Conservation (phyloP, 2,113 vertebrate genomes). For the Sprattus sprattus region DNA sequence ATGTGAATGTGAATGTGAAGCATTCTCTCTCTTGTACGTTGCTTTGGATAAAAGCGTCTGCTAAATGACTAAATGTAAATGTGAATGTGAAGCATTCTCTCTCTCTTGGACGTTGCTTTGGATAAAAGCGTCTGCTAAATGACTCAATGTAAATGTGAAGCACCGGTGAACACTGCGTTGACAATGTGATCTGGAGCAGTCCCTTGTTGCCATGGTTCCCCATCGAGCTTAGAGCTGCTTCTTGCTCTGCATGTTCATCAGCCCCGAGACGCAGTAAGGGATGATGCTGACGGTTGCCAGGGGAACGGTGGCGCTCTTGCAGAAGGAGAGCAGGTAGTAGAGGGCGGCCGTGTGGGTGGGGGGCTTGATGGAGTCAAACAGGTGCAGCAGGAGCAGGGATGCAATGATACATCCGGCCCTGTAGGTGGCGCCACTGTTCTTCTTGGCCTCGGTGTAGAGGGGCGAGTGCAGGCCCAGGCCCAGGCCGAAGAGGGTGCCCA, state of each 20-base stretch:
- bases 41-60: too few relatives aligned
- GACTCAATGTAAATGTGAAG: not conserved
- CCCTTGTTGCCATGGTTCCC: not conserved
- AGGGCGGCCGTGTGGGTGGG: slow-evolving; percentile 81
- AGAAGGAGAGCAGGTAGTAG: slow-evolving; percentile 93
- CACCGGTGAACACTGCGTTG: slow-evolving; percentile 24
- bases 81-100: too few relatives aligned
- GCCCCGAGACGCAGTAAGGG: slow-evolving; percentile 80
- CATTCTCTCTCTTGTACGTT: too few relatives aligned
- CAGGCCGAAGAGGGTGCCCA: slow-evolving; percentile 90
- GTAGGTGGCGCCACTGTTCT: slow-evolving; percentile 58
- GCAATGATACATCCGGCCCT: slow-evolving; percentile 69
- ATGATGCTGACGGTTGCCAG: slow-evolving; percentile 81
- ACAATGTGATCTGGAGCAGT: not conserved
- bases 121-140: too few relatives aligned
- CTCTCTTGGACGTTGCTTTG: too few relatives aligned
- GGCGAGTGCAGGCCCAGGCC: slow-evolving; percentile 89
- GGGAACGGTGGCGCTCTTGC: slow-evolving; percentile 88
- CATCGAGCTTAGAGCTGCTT: slow-evolving; percentile 71
- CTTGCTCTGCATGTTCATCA: slow-evolving; percentile 68
- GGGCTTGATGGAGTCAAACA: slow-evolving; percentile 88
- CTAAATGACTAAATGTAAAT: too few relatives aligned
- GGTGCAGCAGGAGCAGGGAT: slow-evolving; percentile 83
- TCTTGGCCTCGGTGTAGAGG: slow-evolving; percentile 80
- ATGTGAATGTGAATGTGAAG: slow-evolving; percentile 8